Percentiles rank a stretch among this genome's conserved stretches.
These are phyloP conservation scores for Anas georgica DNA, from an alignment of 2,797 vertebrate genomes.

Conservation along the genomic window DNA sequence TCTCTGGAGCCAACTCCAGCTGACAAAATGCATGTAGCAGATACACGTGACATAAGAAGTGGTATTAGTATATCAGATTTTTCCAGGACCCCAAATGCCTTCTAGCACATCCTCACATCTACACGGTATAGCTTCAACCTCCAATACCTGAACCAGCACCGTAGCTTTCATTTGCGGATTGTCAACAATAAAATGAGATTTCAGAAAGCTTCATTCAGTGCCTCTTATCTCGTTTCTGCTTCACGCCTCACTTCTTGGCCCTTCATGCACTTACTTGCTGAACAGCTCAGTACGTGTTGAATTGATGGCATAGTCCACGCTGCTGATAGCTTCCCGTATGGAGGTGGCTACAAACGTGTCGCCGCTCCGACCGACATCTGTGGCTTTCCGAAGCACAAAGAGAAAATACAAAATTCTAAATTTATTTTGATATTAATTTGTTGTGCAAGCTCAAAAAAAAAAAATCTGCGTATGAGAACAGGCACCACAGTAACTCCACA, in stretches of 20 bases:
- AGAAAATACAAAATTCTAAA: background rate
- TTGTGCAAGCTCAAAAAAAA: background rate
- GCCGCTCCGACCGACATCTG: constrained; percentile 40
- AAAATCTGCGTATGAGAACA: fast-evolving
- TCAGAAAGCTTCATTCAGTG: background rate
- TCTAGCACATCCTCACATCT: background rate
- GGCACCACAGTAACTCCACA: fast-evolving
- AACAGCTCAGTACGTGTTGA: constrained; percentile 75
- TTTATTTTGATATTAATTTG: background rate
- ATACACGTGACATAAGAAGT: background rate
- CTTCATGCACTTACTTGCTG: constrained; percentile 60
- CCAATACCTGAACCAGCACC: fast-evolving
- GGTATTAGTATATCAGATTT: fast-evolving
- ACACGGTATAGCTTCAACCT: fast-evolving
- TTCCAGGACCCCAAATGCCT: background rate
- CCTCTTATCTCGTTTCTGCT: background rate
- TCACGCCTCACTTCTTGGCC: fast-evolving
- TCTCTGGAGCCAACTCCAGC: background rate
- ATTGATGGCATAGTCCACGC: constrained; percentile 77
- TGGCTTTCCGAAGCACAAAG: constrained; percentile 50
- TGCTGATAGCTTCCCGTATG: constrained; percentile 74
- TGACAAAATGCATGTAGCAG: background rate
- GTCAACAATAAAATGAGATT: background rate
- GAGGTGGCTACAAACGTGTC: constrained; percentile 76
- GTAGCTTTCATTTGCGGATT: fast-evolving